phyloP scores from a whole-genome alignment of 2,797 vertebrate species.

The Coregonus ussuriensis region DNA sequence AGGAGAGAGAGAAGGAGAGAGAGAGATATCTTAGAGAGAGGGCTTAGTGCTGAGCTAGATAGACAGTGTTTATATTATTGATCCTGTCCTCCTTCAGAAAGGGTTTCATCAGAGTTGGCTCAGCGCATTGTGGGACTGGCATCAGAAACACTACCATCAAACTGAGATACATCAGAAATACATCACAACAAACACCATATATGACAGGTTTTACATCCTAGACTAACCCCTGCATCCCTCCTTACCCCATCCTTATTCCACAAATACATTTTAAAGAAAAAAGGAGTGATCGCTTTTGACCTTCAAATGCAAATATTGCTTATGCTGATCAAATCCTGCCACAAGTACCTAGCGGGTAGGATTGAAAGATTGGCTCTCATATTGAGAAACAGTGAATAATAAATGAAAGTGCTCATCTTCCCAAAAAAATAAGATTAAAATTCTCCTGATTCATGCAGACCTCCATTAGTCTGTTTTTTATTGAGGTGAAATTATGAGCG shows the following conservation, averaged over 20 bases:
- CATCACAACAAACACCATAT: not conserved
- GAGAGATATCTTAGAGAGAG: not conserved
- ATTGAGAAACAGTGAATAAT: not conserved
- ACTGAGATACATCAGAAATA: not conserved
- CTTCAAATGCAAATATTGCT: not conserved
- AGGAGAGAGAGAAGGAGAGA: not conserved
- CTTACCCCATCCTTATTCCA: not conserved
- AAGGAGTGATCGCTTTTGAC: not conserved
- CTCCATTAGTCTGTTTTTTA: conserved; percentile 7
- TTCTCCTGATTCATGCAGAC: not conserved
- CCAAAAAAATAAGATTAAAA: not conserved
- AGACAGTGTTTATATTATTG: conserved; percentile 41
- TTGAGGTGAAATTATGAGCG: not conserved
- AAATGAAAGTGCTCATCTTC: conserved; percentile 4
- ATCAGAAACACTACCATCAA: not conserved
- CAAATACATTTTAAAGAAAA: not conserved
- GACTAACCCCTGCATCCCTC: not conserved
- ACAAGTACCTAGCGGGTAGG: not conserved
- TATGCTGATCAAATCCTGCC: not conserved
- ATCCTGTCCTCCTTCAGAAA: conserved; percentile 29
- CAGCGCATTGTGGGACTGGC: not conserved
- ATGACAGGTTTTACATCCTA: not conserved
- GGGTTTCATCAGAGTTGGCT: conserved; percentile 37
- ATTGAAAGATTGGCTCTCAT: not conserved
- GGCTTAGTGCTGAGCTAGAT: conserved; percentile 36